Conservation (phyloP, 2,888 invertebrate genomes). For the Tachina lurida region DNA sequence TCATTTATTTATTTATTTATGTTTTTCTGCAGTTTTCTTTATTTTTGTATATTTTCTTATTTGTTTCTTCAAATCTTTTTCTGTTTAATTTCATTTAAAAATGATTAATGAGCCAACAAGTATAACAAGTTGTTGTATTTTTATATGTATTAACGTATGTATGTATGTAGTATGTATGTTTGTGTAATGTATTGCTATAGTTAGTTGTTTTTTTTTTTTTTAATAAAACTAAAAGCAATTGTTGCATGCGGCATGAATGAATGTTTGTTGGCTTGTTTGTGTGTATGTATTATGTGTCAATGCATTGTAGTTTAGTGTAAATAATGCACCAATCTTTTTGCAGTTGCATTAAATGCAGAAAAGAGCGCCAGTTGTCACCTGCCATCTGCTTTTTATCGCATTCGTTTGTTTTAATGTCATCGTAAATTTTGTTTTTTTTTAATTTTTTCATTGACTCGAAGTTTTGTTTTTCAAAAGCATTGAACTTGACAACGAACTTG, state of each 20-base stretch:
- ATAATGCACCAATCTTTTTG: conserved; percentile 23
- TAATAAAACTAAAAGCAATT: conserved; percentile 10
- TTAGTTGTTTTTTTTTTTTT: conserved; percentile 30
- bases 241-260: conserved; percentile 56
- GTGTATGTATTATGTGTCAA: neutral
- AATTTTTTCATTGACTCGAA: conserved; percentile 24
- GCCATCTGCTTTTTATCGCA: conserved; percentile 57
- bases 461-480: conserved; percentile 59
- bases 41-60: neutral
- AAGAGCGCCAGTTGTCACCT: conserved; percentile 63
- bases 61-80: conserved; percentile 15
- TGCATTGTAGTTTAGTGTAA: conserved; percentile 3
- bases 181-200: neutral
- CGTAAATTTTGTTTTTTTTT: conserved; percentile 5
- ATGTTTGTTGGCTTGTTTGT: neutral
- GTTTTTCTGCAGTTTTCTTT: neutral
- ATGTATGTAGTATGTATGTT: too few species aligned
- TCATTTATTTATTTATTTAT: conserved; percentile 25
- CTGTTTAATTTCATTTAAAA: conserved; percentile 54
- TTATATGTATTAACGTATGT: neutral
- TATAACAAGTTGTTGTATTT: conserved; percentile 63
- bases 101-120: conserved; percentile 66
- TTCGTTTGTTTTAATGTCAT: conserved; percentile 48
- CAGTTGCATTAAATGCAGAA: conserved; percentile 53
- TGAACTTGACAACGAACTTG: conserved; percentile 63